Base-by-base conservation (phyloP, 2,888 invertebrate species). In the Thalpophila matura region DNA sequence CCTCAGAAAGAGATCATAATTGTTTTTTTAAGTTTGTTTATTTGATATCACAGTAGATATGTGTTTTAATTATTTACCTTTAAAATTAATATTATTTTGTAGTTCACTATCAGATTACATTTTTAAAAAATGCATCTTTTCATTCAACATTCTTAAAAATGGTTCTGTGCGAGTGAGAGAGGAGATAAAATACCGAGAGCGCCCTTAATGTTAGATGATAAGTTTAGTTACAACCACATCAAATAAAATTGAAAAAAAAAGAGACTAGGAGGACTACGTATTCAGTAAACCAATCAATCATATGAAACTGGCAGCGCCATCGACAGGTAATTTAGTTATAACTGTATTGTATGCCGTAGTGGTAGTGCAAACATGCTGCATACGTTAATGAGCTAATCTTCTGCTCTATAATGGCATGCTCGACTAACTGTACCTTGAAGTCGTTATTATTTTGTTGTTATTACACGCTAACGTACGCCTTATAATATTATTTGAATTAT, bases 251-350 rank as follows among this genome's bases (percentile, higher is more conserved):
- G 5, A 53, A 69, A 29, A 59, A 33, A 26, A 31, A n/a, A 14
- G n/a, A 20, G 27, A 5, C 20, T 20, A 60, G 12, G 7, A 58
- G 7, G n/a, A 4, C 49, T 20, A 37, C 12, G 7, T 22, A 59
- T 27, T 50, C 18, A 47, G 35, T 33, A 53, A 49, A 31, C 9
- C 7, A 51, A 70, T 69, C 64, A 66, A 66, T 71, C 74, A 55
- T 62, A 47, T 42, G 35, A 62, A 46, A 68, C 49, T 54, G 40
- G 57, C 69, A 53, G 53, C 14, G 35, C 49, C 45, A 60, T 31
- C 66, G 67, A 60, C 51, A 63, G 53, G 60, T 45, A 64, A 78
- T 75, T 47, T 46, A 79, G 73, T 57, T 60, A 59, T 64, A 70
- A 78, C 66, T 56, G 62, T 47, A 45, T 57, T 26, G 65, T 51